These are phyloP conservation scores for Xestia xanthographa DNA, from an alignment of 2,888 invertebrate genomes.

Conservation along the genomic window DNA sequence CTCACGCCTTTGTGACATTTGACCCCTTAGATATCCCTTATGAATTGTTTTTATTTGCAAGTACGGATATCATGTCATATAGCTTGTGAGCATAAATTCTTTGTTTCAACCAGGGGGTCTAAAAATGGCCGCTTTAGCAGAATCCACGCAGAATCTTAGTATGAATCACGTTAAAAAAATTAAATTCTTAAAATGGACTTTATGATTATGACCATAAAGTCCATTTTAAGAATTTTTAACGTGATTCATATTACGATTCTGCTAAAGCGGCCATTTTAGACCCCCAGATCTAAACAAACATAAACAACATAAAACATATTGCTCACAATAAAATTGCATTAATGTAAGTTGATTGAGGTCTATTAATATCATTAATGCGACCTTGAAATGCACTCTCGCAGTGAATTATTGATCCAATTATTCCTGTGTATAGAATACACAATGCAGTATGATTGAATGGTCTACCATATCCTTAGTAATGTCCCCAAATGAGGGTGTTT, in stretches of 20 bases:
- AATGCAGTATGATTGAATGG: conserved; percentile 62
- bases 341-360: neutral
- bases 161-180: no score
- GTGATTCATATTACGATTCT: no score
- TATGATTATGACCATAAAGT: no score
- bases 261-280: no score
- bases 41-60: neutral
- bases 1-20: neutral
- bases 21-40: neutral
- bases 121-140: no score
- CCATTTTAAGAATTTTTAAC: no score
- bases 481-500: conserved; percentile 81
- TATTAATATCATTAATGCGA: neutral
- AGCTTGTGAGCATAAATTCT: neutral
- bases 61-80: neutral
- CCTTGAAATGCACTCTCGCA: neutral
- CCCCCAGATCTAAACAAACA: no score
- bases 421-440: conserved; percentile 70
- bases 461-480: conserved; percentile 60
- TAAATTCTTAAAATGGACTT: no score
- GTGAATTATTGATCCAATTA: conserved; percentile 9
- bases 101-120: neutral
- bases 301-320: no score
- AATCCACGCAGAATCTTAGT: no score
- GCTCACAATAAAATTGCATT: neutral